Base-by-base conservation (phyloP, 2,888 invertebrate species). In the Hedya salicella region DNA sequence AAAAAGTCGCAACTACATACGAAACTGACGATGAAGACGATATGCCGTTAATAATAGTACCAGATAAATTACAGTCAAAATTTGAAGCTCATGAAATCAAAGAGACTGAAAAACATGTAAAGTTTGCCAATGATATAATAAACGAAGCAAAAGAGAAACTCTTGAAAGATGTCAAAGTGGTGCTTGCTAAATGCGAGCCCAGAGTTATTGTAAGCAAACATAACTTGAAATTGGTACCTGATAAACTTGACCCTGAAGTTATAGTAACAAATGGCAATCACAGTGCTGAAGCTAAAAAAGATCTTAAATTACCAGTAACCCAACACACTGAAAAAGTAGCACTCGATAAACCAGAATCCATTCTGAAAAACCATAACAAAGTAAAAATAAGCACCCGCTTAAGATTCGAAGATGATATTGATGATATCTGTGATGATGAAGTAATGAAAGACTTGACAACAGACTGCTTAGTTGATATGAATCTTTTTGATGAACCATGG, bases 321-420 rank as follows among this genome's bases (percentile, higher is more conserved):
- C 2, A 8, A 3, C 6, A 36, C 36, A 36, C 2, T 9, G 11
- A 9, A 5, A 42, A n/a, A 40, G 21, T 14, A 5, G n/a, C n/a
- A n/a, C 40, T 11, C 8, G 25, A 42, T 21, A 36, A 36, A 36
- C 8, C 36, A 1, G 11, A 14, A 42, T 39, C 36, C 19, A 53
- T 32, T 16, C 8, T 5, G 13, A 53, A 53, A 21, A 52, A 16
- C 13, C 36, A 30, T 14, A 14, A n/a, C n/a, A 39, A 46, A 56
- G 21, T 16, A n/a, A 63, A 49, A 19, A 53, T 46, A 40, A 52
- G 36, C 2, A 71, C 68, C 46, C 72, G 73, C 48, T 36, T 79
- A 4, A 8, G 60, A 5, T 78, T 79, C 25, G 77, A 79, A 69
- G 77, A 77, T 13, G 75, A 75, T 1, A 39, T 40, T 5, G 68